Conservation (phyloP, 2,113 vertebrate species). For the Carettochelys insculpta region DNA sequence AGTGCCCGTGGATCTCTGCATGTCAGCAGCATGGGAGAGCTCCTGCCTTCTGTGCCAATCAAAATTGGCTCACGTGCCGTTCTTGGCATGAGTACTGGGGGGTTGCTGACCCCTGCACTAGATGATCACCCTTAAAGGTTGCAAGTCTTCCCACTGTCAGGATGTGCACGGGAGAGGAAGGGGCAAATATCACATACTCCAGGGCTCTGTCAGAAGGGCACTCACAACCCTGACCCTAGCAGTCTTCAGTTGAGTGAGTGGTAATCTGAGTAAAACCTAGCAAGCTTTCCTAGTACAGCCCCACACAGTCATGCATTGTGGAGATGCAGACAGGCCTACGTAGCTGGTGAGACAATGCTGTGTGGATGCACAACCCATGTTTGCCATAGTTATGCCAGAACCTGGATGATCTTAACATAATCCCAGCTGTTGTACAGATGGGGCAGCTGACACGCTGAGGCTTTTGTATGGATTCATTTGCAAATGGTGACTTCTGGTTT, state of each 20-base stretch:
- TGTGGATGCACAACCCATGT: neutral
- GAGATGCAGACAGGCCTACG: neutral
- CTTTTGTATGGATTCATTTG: neutral
- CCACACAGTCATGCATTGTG: neutral
- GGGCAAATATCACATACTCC: neutral
- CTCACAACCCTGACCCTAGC: neutral
- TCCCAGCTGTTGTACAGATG: neutral
- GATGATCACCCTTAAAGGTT: neutral
- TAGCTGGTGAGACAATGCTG: neutral
- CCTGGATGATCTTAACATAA: neutral
- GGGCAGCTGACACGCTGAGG: neutral
- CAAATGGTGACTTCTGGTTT: neutral
- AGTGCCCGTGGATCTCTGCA: no score
- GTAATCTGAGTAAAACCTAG: neutral
- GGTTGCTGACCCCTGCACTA: no score
- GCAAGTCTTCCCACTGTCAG: neutral
- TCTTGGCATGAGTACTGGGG: no score
- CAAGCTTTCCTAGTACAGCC: neutral
- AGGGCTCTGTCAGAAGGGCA: neutral
- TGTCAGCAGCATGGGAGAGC: no score
- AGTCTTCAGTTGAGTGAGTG: neutral
- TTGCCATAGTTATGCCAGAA: neutral
- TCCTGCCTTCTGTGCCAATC: no score
- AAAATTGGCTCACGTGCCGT: no score
- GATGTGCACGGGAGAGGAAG: neutral